Conservation (phyloP, 2,797 vertebrate species). For the Decapterus maruadsi region DNA sequence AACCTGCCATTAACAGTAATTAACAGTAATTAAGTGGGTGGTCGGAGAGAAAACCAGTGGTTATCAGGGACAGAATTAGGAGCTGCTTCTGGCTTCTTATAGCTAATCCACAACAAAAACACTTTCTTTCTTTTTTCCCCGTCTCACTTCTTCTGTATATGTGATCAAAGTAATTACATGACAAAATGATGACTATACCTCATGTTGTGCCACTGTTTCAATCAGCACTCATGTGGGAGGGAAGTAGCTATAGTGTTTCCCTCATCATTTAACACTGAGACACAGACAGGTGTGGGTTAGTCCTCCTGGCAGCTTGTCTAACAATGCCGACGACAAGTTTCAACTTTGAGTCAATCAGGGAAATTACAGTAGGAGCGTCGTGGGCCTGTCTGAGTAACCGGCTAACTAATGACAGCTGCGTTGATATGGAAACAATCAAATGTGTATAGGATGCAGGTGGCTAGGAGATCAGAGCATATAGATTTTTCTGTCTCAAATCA, state of each 20-base stretch:
- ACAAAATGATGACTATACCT: background rate
- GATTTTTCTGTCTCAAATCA: background rate
- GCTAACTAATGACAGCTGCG: background rate
- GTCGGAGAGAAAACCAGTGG: slow-evolving; percentile 40
- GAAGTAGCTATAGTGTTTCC: background rate
- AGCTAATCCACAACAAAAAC: slow-evolving; percentile 18
- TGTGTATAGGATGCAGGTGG: background rate
- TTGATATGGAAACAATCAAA: background rate
- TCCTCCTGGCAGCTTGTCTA: background rate
- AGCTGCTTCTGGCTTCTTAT: slow-evolving; percentile 30
- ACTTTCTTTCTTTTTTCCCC: background rate
- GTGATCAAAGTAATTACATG: background rate
- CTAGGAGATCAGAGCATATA: background rate
- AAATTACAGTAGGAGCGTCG: background rate
- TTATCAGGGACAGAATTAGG: slow-evolving; percentile 15
- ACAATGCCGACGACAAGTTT: background rate
- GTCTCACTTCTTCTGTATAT: background rate
- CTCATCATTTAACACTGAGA: background rate
- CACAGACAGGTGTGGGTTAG: background rate
- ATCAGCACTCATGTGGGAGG: background rate
- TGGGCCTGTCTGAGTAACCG: background rate
- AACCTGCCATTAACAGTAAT: slow-evolving; percentile 52
- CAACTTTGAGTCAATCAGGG: background rate
- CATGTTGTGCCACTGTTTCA: background rate
- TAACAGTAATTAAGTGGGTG: slow-evolving; percentile 52